Percentiles rank a stretch among this genome's conserved stretches.
Evolutionary conservation across 2,888 invertebrate genomes (phyloP).

Genomic region (Clanis bilineata): DNA sequence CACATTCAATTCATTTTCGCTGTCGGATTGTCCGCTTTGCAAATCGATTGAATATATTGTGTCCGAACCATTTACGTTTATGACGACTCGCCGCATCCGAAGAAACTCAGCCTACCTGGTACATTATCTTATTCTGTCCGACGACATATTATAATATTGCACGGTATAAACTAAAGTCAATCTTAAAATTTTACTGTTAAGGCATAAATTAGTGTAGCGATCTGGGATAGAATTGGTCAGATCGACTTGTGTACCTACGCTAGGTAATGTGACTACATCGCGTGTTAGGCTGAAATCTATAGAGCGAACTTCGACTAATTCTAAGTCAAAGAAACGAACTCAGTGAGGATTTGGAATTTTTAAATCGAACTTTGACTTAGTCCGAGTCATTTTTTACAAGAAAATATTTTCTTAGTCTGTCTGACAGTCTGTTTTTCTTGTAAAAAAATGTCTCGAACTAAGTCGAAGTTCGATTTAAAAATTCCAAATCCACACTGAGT

Average conservation of each 20-base stretch:
- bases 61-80: constrained; percentile 54
- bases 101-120: constrained; percentile 38
- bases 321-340: too few relatives aligned
- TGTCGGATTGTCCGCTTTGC: constrained; percentile 64
- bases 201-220: constrained; percentile 57
- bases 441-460: too few relatives aligned
- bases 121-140: constrained; percentile 39
- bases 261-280: not conserved
- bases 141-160: constrained; percentile 45
- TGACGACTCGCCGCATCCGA: constrained; percentile 34
- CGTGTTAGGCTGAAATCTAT: too few relatives aligned
- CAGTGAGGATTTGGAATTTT: too few relatives aligned
- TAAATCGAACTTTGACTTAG: too few relatives aligned
- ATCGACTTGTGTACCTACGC: constrained; percentile 34
- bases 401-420: too few relatives aligned
- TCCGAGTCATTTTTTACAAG: too few relatives aligned
- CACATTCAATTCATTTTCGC: constrained; percentile 45
- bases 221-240: constrained; percentile 56
- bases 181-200: constrained; percentile 63
- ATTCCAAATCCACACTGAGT: too few relatives aligned
- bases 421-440: too few relatives aligned
- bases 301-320: too few relatives aligned
- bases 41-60: constrained; percentile 51
- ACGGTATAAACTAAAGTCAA: constrained; percentile 61
- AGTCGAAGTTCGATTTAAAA: too few relatives aligned